Conservation (phyloP, 2,113 vertebrate genomes). For the Etia nguti region DNA sequence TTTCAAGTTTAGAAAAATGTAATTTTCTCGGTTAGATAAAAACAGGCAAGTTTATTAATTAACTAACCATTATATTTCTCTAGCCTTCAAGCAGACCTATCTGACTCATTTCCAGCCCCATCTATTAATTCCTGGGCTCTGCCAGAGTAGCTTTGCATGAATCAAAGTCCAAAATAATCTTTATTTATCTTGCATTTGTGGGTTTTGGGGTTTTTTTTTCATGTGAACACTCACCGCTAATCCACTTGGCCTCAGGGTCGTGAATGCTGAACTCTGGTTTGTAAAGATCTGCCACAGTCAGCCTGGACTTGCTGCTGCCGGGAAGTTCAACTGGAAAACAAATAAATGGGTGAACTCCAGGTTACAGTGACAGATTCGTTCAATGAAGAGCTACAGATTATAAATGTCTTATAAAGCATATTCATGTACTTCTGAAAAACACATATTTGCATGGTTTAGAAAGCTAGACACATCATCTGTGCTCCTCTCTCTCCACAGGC, state of each 20-base stretch:
- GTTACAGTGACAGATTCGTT: background rate
- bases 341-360: background rate
- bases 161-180: background rate
- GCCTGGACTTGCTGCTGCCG: conserved; percentile 78
- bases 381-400: background rate
- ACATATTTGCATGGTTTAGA: background rate
- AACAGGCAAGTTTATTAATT: background rate
- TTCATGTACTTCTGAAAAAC: background rate
- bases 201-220: rapidly evolving
- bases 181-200: background rate
- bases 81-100: background rate
- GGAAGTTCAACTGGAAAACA: conserved; percentile 74
- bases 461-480: background rate
- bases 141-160: background rate
- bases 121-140: background rate
- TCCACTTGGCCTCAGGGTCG: conserved; percentile 84
- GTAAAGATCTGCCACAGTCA: conserved; percentile 84
- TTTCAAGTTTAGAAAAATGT: background rate
- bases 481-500: background rate
- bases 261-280: conserved; percentile 79
- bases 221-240: conserved; percentile 74
- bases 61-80: background rate
- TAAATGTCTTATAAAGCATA: background rate
- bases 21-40: background rate
- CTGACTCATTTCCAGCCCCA: background rate